Conservation (phyloP, 2,113 vertebrate genomes). For the Silurus asotus region DNA sequence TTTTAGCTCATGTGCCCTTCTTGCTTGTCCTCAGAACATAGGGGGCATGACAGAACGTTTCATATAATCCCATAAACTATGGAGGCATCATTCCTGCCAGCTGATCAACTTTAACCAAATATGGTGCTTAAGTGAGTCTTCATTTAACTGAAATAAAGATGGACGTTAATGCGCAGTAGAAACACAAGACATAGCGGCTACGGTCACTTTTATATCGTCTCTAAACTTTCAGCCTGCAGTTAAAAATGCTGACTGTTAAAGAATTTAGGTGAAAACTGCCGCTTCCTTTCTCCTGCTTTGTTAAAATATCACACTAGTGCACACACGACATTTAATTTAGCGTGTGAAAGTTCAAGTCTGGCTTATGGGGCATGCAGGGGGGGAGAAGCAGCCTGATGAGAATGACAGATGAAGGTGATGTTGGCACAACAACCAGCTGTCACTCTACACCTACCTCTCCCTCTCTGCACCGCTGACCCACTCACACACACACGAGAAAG, state of each 20-base stretch:
- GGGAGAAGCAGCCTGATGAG: constrained; percentile 9
- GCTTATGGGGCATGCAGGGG: background rate
- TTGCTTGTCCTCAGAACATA: too few relatives aligned
- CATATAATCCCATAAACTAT: too few relatives aligned
- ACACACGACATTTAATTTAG: background rate
- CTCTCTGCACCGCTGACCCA: constrained; percentile 57
- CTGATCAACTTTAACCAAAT: too few relatives aligned
- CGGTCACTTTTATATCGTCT: background rate
- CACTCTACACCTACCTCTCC: constrained; percentile 54
- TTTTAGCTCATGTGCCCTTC: too few relatives aligned
- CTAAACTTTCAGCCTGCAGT: background rate
- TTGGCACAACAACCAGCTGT: constrained; percentile 19
- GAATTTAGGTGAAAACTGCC: background rate
- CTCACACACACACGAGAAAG: background rate
- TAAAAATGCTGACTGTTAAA: background rate
- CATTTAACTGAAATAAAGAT: too few relatives aligned
- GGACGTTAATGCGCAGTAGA: background rate
- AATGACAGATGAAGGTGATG: constrained; percentile 19
- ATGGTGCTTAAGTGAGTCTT: too few relatives aligned
- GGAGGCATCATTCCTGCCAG: too few relatives aligned
- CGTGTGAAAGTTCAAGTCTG: background rate
- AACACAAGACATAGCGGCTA: background rate
- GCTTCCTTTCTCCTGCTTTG: too few relatives aligned
- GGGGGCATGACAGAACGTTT: too few relatives aligned
- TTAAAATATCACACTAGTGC: too few relatives aligned